A percentile compares a stretch with the other conserved stretches of the same genome.
Conservation (phyloP, 2,888 invertebrate genomes). For the Trachelus troglodyta region DNA sequence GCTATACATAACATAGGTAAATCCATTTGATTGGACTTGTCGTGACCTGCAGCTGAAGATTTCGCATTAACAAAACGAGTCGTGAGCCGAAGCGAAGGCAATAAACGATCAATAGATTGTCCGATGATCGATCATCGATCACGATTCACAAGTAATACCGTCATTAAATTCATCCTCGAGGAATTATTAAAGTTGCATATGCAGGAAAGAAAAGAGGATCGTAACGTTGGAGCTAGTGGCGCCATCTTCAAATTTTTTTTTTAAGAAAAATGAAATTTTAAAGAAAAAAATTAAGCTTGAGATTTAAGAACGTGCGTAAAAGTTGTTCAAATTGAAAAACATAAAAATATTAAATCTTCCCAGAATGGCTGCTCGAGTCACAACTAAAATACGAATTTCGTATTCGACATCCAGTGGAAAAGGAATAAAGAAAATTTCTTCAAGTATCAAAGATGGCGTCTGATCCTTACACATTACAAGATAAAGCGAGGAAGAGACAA, state of each 20-base stretch:
- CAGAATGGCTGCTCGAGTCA: neutral
- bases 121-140: neutral
- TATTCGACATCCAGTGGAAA: neutral
- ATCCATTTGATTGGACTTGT: neutral
- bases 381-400: neutral
- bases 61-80: neutral
- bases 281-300: neutral
- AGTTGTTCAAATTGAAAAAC: neutral
- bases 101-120: neutral
- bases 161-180: neutral
- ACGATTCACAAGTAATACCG: neutral
- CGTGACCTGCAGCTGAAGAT: neutral
- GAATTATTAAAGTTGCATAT: neutral
- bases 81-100: neutral
- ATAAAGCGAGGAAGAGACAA: neutral
- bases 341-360: neutral
- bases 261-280: constrained; percentile 4
- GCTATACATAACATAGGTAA: neutral
- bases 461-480: neutral
- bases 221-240: constrained; percentile 10
- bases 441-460: neutral
- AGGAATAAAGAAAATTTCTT: neutral
- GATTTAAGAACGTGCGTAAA: neutral
- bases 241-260: neutral
- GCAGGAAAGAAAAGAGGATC: constrained; percentile 4